Conservation (phyloP, 2,888 invertebrate species). For the Metallyticus violacea region DNA sequence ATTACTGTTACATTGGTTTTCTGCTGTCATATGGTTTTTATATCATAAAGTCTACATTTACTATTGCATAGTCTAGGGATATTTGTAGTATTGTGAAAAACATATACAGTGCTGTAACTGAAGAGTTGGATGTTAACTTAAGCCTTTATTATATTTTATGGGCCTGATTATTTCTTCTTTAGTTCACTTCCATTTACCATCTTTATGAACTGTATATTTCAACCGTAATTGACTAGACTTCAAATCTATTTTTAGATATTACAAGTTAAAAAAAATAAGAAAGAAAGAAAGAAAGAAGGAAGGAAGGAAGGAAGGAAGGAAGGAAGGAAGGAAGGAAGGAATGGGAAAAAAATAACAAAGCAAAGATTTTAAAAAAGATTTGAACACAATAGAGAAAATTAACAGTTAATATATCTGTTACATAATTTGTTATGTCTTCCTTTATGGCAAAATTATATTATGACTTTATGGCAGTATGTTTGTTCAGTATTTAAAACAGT, state of each 20-base stretch:
- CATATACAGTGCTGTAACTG: neutral
- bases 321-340: neutral
- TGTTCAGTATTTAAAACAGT: neutral
- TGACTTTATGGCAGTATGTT: neutral
- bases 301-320: neutral
- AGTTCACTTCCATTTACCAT: neutral
- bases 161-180: neutral
- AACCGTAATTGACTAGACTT: neutral
- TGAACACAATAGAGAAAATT: neutral
- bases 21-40: neutral
- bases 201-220: neutral
- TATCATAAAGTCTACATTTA: neutral
- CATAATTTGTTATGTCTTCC: neutral
- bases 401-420: neutral
- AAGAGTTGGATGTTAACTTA: neutral
- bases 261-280: neutral
- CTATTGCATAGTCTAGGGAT: neutral
- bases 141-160: neutral
- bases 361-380: neutral
- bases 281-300: neutral
- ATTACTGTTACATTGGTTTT: neutral
- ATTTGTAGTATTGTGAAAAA: neutral
- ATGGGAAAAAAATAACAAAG: neutral
- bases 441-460: neutral
- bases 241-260: neutral